Percentiles rank a stretch among this genome's conserved stretches.
phyloP scores from a whole-genome alignment of 2,797 vertebrate species.

The Argyrosomus regius region DNA sequence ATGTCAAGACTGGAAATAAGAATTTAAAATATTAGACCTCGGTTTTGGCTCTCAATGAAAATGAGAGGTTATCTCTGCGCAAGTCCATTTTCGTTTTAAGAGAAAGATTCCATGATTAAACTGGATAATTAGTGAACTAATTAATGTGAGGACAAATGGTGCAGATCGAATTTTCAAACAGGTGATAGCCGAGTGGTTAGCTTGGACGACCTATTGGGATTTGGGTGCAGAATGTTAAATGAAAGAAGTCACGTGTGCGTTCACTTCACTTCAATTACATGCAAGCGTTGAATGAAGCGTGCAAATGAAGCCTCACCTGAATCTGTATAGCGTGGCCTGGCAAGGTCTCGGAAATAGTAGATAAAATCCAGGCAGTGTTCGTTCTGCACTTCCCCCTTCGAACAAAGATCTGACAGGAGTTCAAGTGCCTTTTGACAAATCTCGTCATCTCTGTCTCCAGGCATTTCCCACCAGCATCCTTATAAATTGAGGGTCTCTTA shows the following conservation, averaged over 20 bases:
- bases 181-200: no score
- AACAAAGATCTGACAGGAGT: constrained; percentile 96
- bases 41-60: not conserved
- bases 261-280: constrained; percentile 7
- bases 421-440: constrained; percentile 98
- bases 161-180: not conserved
- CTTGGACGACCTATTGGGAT: constrained; percentile 12
- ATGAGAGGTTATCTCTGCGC: not conserved
- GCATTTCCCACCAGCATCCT: constrained; percentile 99
- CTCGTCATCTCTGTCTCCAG: constrained; percentile 98
- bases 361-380: constrained; percentile 97
- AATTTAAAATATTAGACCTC: not conserved
- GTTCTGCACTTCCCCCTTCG: constrained; percentile 95
- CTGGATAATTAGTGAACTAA: constrained; percentile 8
- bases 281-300: not conserved
- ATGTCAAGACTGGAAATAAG: not conserved
- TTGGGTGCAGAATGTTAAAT: not conserved
- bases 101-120: not conserved
- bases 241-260: constrained; percentile 33
- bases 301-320: constrained; percentile 88
- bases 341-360: constrained; percentile 95
- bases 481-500: constrained; percentile 87
- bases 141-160: not conserved
- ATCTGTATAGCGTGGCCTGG: constrained; percentile 93
- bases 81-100: not conserved